These are phyloP conservation scores for Dryococelus australis DNA, from an alignment of 2,888 invertebrate species.

Conservation along the genomic window DNA sequence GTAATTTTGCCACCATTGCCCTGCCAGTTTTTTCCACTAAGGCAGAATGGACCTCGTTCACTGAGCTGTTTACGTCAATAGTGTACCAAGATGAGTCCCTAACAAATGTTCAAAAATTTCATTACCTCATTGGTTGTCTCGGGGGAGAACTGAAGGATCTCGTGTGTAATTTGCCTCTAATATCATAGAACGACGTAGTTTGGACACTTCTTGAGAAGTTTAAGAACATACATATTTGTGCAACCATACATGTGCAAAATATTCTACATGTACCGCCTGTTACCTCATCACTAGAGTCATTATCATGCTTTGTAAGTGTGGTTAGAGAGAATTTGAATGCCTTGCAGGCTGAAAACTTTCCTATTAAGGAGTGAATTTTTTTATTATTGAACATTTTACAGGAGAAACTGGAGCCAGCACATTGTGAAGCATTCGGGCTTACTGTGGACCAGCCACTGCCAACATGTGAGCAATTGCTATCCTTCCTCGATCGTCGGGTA, in stretches of 20 bases:
- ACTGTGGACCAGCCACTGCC: neutral
- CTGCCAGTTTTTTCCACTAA: neutral
- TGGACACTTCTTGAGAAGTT: neutral
- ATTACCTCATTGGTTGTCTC: neutral
- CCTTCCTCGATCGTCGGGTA: neutral
- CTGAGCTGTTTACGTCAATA: neutral
- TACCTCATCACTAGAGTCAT: neutral
- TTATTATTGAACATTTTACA: neutral
- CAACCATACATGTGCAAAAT: neutral
- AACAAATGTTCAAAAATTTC: neutral
- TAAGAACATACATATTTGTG: neutral
- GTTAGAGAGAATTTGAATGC: neutral
- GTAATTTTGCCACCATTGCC: neutral
- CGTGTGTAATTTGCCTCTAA: neutral
- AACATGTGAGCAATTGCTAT: neutral
- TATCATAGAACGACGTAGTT: neutral
- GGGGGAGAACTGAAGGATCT: too few species aligned
- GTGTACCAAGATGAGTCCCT: neutral
- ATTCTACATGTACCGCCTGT: neutral
- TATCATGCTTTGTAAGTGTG: neutral
- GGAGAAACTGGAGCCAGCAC: neutral
- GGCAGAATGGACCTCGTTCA: neutral
- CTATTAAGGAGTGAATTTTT: neutral
- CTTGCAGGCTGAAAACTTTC: neutral
- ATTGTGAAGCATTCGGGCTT: neutral